Percentiles rank a stretch among this genome's conserved stretches.
Conservation (phyloP, 1,140 invertebrate genomes). For the Danaus plexippus region DNA sequence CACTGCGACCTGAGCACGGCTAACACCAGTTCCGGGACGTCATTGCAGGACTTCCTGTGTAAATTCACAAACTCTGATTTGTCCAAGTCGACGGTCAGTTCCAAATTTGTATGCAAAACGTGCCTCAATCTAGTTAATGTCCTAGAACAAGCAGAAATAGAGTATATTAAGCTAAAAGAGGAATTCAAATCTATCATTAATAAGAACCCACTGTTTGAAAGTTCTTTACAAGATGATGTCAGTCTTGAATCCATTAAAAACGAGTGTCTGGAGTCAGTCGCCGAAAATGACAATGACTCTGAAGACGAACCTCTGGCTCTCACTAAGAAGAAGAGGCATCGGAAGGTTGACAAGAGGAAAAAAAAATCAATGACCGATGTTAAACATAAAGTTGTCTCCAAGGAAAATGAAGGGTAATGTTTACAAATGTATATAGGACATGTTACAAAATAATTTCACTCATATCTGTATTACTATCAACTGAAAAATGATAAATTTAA, state of each 20-base stretch:
- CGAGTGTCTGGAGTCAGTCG: conserved; percentile 25
- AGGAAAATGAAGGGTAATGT: conserved; percentile 19
- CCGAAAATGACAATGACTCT: conserved; percentile 41
- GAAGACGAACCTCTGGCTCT: conserved; percentile 62
- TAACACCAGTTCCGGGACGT: conserved; percentile 36
- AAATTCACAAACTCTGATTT: conserved; percentile 40
- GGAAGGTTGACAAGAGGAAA: conserved; percentile 45
- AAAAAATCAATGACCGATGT: conserved; percentile 30
- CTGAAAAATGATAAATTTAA: too few species aligned
- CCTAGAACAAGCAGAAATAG: conserved; percentile 51
- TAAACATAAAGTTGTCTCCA: conserved; percentile 35
- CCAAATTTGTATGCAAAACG: conserved; percentile 49
- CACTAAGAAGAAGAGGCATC: conserved; percentile 46
- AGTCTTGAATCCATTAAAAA: conserved; percentile 37
- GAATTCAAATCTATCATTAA: conserved; percentile 53
- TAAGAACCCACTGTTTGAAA: conserved; percentile 55
- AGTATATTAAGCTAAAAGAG: conserved; percentile 53
- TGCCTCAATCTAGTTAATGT: conserved; percentile 55
- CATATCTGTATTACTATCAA: neutral
- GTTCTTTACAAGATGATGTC: conserved; percentile 11
- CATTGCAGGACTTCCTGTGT: conserved; percentile 40
- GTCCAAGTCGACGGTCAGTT: conserved; percentile 19
- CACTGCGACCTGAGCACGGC: conserved; percentile 36
- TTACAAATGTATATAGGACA: neutral
- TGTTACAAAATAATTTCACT: neutral